Evolutionary conservation across 2,113 vertebrate genomes (phyloP).

Genomic region (Paracanthobrama guichenoti): DNA sequence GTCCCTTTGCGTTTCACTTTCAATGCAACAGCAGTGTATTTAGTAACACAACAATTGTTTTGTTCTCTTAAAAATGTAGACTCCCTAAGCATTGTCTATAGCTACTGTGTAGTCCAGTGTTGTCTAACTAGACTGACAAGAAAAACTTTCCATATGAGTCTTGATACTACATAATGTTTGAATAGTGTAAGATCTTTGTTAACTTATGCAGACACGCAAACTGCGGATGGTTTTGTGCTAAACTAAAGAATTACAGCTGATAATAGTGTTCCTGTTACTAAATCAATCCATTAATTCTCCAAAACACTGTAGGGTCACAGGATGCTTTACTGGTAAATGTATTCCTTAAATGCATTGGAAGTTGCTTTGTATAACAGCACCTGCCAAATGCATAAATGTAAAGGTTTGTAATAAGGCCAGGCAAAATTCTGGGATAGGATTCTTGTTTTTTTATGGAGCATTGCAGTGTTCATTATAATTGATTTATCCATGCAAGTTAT

Average conservation of each 20-base stretch:
- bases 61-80: neutral
- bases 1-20: neutral
- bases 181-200: neutral
- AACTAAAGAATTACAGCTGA: neutral
- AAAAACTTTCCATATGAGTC: neutral
- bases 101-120: neutral
- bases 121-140: constrained; percentile 15
- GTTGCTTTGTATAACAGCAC: neutral
- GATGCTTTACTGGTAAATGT: neutral
- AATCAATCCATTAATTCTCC: neutral
- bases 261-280: neutral
- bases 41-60: neutral
- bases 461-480: too few species aligned
- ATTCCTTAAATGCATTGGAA: neutral
- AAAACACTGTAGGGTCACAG: neutral
- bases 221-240: neutral
- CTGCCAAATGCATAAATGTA: neutral
- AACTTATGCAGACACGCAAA: neutral
- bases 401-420: too few species aligned
- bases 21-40: neutral
- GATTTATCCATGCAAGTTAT: too few species aligned
- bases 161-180: neutral
- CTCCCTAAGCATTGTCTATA: neutral
- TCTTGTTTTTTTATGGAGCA: too few species aligned
- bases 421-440: too few species aligned